A percentile compares a stretch with the other conserved stretches of the same genome.
These are phyloP conservation scores for Dolichallabes microphthalmus DNA, from an alignment of 2,113 vertebrate species.

Conservation along the genomic window DNA sequence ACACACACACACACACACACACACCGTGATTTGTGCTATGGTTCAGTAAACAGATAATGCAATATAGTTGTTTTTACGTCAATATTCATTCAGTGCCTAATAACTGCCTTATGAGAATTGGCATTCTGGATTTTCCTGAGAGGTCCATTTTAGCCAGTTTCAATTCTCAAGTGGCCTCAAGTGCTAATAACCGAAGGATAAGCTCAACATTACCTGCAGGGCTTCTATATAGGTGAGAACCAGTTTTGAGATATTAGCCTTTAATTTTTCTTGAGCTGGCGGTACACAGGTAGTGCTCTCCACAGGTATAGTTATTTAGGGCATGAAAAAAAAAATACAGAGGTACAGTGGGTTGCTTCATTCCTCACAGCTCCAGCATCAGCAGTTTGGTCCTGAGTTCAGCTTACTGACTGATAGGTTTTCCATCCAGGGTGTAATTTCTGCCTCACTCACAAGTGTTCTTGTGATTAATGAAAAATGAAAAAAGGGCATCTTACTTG, in stretches of 20 bases:
- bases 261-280: background rate
- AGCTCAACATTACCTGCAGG: background rate
- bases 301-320: background rate
- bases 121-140: constrained; percentile 6
- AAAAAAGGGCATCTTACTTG: background rate
- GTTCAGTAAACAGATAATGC: background rate
- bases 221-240: background rate
- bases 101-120: constrained; percentile 1
- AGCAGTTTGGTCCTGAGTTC: background rate
- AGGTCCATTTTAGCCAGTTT: background rate
- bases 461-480: background rate
- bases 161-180: background rate
- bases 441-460: background rate
- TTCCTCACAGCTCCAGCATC: background rate
- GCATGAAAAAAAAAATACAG: background rate
- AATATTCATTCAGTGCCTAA: background rate
- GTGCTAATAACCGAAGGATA: background rate
- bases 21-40: background rate
- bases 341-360: background rate
- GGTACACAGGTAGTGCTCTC: background rate
- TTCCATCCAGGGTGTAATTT: background rate
- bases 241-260: background rate
- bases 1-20: too few relatives aligned
- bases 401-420: background rate
- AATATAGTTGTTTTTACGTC: background rate